Evolutionary conservation across 2,888 invertebrate species (phyloP), one percentile per base, ranked within the genome.

Genomic region (Drosophila meridionalis): DNA sequence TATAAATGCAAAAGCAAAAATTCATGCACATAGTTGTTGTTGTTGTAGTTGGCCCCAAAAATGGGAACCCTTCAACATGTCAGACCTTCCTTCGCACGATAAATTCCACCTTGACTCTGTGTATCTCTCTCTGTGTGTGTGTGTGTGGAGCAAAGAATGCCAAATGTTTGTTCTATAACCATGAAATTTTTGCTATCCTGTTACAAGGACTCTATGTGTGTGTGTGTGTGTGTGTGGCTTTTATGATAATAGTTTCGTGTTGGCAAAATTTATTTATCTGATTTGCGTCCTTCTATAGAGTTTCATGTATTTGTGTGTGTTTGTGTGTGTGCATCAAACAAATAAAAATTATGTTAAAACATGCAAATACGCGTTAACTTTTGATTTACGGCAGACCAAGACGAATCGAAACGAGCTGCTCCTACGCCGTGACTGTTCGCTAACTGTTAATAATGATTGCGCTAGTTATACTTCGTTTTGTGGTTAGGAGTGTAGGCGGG

Each of bases 221-320:
- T 47, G 28, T 59, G 26, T 57, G 42, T 72, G 57, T 59, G 65
- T 80, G 71, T 73, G 74, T 72, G 81, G 72, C 81, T 83, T 90
- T 90, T 91, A 91, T 89, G 89, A 83, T 91, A 91, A 91, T 91
- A 91, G 91, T 91, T 91, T 91, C 87, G 91, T 91, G 91, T 90
- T 82, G 80, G 83, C 76, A 83, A 85, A 86, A 84, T 87, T 81
- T 90, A 90, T 89, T 89, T 89, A 86, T 89, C 90, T 82, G 88
- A 88, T 87, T 89, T 82, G 57, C 69, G 59, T 60, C 62, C 69
- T 67, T 52, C 55, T 50, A 48, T 52, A 40, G 58, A 20, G 20
- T 20, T 20, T 20, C 20, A 5, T 14, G 14, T 38, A 12, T 5
- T 0, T 38, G 12, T 38, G 7, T 57, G 42, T 69, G 42, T 47